Evolutionary conservation across 2,888 invertebrate genomes (phyloP), one percentile per base, ranked within the genome.

Genomic region (Napeogenes inachia): DNA sequence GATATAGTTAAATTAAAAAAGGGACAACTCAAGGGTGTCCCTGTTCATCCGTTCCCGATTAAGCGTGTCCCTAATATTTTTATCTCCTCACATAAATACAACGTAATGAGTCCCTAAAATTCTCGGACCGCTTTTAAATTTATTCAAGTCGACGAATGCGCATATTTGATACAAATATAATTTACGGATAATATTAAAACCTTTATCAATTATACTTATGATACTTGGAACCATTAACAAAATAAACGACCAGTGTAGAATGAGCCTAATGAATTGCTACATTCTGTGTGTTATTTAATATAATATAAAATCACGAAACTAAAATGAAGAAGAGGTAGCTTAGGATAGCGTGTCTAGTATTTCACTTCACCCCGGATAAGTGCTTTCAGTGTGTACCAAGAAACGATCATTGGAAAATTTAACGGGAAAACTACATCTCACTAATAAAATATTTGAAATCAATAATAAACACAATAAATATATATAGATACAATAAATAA

Each of bases 131-230:
- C 78, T 80, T 82, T 82, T 70, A 87, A 88, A 89, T 89, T 88
- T 87, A 89, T 89, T 86, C 86, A 85, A 89, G 85, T 85, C 82
- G 78, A 77, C 71, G 86, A 88, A 88, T 87, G 89, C 88, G 88
- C 84, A 88, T 87, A 87, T 89, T 88, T 89, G 87, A 89, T 89
- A 89, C 85, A 87, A 87, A 89, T 85, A 86, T 89, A 84, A 89
- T 89, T 84, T 88, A 81, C 79, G 80, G 73, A 71, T 76, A 73
- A 79, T 81, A 83, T 84, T 84, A 81, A 81, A 84, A 77, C 79
- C 81, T 79, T 77, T 79, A 84, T 84, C 84, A 84, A 87, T 84
- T 76, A 50, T n/a, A n/a, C 6, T 21, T 50, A 50, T 12, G 30
- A 50, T 50, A 30, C 30, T 50, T 12, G 30, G 8, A 30, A 12